These are phyloP conservation scores for Centruroides vittatus DNA, from an alignment of 1,140 invertebrate species.

Conservation along the genomic window DNA sequence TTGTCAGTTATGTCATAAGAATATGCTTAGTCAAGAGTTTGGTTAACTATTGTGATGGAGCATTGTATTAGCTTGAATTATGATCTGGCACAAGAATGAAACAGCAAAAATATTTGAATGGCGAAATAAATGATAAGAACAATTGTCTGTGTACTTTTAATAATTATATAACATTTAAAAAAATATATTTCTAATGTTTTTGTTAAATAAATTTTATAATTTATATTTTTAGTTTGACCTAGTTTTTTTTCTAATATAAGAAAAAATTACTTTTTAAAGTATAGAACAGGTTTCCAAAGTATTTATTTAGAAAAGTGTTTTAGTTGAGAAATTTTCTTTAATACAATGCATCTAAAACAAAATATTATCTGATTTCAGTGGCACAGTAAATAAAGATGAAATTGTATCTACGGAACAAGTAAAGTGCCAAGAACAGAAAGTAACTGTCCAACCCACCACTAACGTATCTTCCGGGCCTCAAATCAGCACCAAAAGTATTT, in stretches of 20 bases:
- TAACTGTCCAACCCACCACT: background rate
- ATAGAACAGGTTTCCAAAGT: no score
- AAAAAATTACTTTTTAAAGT: no score
- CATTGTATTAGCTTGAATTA: no score
- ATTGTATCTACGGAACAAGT: constrained; percentile 48
- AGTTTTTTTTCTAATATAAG: no score
- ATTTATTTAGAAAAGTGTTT: no score
- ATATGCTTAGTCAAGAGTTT: no score
- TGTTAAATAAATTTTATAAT: no score
- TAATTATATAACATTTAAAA: background rate
- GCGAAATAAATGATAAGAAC: background rate
- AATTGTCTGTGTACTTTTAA: background rate
- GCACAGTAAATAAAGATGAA: constrained; percentile 68
- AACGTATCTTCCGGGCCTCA: background rate
- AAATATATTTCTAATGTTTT: background rate
- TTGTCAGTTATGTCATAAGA: no score
- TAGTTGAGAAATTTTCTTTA: no score
- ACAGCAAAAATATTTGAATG: background rate
- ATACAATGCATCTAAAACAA: no score
- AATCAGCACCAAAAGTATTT: constrained; percentile 40
- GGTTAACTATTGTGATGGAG: no score
- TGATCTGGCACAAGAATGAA: background rate
- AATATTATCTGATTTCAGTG: constrained; percentile 46
- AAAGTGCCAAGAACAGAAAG: background rate
- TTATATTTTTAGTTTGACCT: no score